phyloP scores from a whole-genome alignment of 2,113 vertebrate species.

The Pheucticus melanocephalus region DNA sequence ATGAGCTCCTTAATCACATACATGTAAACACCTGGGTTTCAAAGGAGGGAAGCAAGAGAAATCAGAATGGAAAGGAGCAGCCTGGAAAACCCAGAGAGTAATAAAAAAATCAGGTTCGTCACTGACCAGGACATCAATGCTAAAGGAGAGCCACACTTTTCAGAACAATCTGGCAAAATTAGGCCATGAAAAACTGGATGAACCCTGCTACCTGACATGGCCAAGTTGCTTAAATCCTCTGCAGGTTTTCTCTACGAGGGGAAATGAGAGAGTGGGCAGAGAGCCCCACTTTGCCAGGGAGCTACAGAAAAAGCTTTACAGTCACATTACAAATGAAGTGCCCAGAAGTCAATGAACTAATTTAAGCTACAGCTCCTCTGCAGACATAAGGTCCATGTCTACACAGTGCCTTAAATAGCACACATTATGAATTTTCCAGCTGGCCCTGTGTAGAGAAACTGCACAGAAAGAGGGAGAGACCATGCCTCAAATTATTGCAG shows the following conservation, averaged over 20 bases:
- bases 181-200: neutral
- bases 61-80: slow-evolving; percentile 1
- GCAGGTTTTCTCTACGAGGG: rapidly evolving
- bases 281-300: neutral
- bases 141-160: neutral
- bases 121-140: slow-evolving; percentile 4
- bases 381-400: slow-evolving; percentile 12
- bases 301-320: neutral
- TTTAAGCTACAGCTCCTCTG: neutral
- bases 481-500: neutral
- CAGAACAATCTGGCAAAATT: neutral
- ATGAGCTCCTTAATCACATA: neutral
- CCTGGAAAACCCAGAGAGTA: neutral
- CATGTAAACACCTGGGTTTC: neutral
- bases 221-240: neutral
- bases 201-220: neutral
- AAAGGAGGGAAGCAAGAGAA: neutral
- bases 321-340: neutral
- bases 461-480: neutral
- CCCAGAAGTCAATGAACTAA: slow-evolving; percentile 16
- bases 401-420: neutral
- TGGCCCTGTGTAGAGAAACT: neutral
- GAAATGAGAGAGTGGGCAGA: neutral
- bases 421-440: neutral
- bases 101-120: neutral